Evolutionary conservation across 2,113 vertebrate species (phyloP).

Genomic region (Saguinus midas): DNA sequence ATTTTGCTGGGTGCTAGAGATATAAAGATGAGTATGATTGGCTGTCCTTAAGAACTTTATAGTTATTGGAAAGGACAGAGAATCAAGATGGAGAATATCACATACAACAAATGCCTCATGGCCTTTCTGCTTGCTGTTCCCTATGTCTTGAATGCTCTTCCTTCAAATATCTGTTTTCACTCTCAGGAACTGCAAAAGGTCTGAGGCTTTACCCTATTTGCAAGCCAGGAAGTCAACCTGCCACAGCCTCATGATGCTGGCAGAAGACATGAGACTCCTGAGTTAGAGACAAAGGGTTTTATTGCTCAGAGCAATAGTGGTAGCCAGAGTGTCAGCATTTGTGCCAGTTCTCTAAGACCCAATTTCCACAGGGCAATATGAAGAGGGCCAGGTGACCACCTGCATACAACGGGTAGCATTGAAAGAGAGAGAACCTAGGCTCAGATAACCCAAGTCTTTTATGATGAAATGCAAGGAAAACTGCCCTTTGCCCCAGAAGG

Average conservation of each 20-base stretch:
- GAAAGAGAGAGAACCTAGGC: background rate
- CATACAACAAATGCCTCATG: background rate
- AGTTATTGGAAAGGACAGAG: background rate
- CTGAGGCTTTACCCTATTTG: background rate
- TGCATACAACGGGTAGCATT: background rate
- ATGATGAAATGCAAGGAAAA: constrained; percentile 36
- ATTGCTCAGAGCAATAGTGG: background rate
- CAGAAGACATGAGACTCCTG: background rate
- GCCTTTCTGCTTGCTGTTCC: background rate
- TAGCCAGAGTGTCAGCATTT: background rate
- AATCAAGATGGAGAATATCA: background rate
- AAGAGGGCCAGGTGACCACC: background rate
- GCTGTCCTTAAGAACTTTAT: background rate
- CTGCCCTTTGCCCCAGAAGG: background rate
- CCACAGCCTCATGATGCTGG: background rate
- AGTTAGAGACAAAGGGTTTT: background rate
- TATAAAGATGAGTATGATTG: background rate
- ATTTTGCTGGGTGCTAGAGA: background rate
- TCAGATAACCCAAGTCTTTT: background rate
- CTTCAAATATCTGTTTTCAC: background rate
- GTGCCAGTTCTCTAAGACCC: background rate
- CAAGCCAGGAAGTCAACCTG: background rate
- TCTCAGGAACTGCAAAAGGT: background rate
- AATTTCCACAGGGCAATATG: background rate
- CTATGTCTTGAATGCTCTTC: background rate